These are phyloP conservation scores for Zapornia atra DNA, from an alignment of 2,113 vertebrate species.

Conservation along the genomic window DNA sequence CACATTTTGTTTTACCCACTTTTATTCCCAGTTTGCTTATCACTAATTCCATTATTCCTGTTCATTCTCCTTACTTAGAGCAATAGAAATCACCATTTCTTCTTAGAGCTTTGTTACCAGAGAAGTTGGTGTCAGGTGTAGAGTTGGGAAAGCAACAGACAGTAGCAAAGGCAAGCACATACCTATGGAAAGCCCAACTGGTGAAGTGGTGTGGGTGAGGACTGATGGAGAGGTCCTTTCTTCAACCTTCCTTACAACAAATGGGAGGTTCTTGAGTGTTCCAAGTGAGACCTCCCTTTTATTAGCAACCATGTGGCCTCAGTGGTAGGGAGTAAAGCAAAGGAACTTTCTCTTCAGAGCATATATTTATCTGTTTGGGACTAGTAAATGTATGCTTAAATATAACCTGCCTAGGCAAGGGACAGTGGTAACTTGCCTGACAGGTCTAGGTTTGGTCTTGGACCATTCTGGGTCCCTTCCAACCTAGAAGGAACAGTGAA, in stretches of 20 bases:
- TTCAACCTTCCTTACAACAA: background rate
- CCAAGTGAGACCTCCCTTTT: background rate
- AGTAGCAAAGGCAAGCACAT: background rate
- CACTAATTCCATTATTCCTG: background rate
- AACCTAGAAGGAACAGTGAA: no score
- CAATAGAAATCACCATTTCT: background rate
- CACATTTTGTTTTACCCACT: no score
- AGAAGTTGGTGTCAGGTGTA: background rate
- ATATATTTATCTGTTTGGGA: background rate
- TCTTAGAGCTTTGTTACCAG: background rate
- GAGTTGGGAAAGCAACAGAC: background rate
- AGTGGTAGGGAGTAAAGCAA: background rate
- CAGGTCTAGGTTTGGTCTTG: background rate
- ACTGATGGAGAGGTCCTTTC: background rate
- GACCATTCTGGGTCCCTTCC: no score
- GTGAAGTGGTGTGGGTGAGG: background rate
- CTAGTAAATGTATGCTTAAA: background rate
- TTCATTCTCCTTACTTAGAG: background rate
- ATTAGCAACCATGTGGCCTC: background rate
- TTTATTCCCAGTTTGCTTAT: background rate
- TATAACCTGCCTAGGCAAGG: no score
- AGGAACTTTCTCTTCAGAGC: background rate
- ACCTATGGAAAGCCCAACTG: background rate
- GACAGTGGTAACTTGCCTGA: background rate
- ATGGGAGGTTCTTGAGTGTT: background rate